phyloP scores from a whole-genome alignment of 2,797 vertebrate genomes.

The Catamblyrhynchus diadema region DNA sequence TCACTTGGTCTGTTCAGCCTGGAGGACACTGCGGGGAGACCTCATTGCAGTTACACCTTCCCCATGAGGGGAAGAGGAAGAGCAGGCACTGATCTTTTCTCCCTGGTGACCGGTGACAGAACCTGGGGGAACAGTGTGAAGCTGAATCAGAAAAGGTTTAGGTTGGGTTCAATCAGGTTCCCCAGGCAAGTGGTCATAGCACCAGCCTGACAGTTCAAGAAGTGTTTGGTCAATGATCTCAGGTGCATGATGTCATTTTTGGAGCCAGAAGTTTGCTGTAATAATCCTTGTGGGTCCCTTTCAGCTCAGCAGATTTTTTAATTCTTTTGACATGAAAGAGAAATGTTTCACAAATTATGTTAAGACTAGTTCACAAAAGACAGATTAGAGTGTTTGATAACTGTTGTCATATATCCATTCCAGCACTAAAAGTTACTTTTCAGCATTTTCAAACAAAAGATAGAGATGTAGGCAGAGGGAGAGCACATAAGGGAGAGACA shows the following conservation, averaged over 20 bases:
- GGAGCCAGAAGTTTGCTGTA: not conserved
- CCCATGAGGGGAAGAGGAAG: rapidly evolving
- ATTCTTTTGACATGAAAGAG: not conserved
- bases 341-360: not conserved
- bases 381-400: not conserved
- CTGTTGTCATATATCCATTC: not conserved
- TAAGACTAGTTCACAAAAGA: not conserved
- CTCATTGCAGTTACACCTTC: rapidly evolving
- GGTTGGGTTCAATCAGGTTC: not conserved
- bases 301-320: not conserved
- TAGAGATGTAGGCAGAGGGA: not conserved
- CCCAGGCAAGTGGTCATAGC: not conserved
- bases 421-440: not conserved
- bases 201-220: not conserved
- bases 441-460: not conserved
- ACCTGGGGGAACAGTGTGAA: not conserved
- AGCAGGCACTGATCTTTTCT: not conserved
- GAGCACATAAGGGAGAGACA: rapidly evolving
- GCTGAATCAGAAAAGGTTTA: not conserved
- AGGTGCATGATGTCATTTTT: not conserved
- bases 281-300: not conserved
- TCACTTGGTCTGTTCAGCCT: not conserved
- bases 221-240: not conserved
- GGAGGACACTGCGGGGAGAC: not conserved
- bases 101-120: not conserved